Conservation (phyloP, 2,113 vertebrate genomes). For the Rallus limicola region DNA sequence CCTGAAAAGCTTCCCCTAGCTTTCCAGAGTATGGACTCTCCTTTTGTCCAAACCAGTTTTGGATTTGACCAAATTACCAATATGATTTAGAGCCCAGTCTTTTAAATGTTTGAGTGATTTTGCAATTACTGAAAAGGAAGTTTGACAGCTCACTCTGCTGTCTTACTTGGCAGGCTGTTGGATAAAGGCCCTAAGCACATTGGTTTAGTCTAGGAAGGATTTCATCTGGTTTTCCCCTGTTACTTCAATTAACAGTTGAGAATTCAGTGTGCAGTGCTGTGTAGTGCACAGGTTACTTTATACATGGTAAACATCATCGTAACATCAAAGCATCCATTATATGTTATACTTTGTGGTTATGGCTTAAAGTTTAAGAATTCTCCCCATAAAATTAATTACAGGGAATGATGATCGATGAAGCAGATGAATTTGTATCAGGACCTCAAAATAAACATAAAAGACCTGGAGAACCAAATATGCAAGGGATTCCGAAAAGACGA, state of each 20-base stretch:
- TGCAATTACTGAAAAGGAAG: neutral
- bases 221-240: neutral
- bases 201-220: neutral
- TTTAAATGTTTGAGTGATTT: neutral
- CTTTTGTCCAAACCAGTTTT: neutral
- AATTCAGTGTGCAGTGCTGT: neutral
- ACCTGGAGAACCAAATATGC: slow-evolving; percentile 80
- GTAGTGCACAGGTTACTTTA: neutral
- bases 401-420: slow-evolving; percentile 90
- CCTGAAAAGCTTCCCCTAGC: neutral
- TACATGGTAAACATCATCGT: fast-evolving
- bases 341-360: neutral
- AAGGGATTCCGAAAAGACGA: slow-evolving; percentile 77
- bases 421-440: slow-evolving; percentile 84
- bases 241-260: neutral
- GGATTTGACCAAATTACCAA: neutral
- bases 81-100: neutral
- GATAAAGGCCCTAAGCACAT: neutral
- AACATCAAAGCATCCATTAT: neutral
- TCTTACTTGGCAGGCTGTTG: neutral
- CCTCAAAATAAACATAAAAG: slow-evolving; percentile 85
- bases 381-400: slow-evolving; percentile 2
- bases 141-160: neutral
- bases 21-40: neutral
- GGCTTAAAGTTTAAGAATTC: neutral